Percentiles rank a stretch among this genome's conserved stretches.
These are phyloP conservation scores for Himalopsyche kuldschensis DNA, from an alignment of 2,888 invertebrate species.

Conservation along the genomic window DNA sequence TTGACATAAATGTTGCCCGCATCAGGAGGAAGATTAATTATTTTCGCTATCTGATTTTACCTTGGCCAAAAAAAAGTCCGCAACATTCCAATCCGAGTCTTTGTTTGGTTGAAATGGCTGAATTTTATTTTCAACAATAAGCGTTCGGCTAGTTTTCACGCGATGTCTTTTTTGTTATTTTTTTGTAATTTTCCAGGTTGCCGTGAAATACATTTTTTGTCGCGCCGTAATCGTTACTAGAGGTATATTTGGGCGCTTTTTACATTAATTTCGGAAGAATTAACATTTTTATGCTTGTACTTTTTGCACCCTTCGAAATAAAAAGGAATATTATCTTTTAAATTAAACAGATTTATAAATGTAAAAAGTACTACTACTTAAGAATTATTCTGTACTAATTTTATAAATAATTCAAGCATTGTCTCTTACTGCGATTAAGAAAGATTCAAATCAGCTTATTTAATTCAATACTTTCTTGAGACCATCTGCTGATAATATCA, in stretches of 20 bases:
- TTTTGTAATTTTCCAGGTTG: not conserved
- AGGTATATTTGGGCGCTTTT: not conserved
- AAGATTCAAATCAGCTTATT: no score
- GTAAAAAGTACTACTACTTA: no score
- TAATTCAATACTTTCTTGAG: no score
- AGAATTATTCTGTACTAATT: no score
- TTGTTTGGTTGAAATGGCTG: not conserved
- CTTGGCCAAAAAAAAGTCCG: not conserved
- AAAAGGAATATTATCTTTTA: no score
- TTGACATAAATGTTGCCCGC: not conserved
- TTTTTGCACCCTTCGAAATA: no score
- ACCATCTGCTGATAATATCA: no score
- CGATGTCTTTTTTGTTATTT: not conserved
- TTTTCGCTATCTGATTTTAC: not conserved
- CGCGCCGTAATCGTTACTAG: not conserved
- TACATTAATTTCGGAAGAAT: not conserved
- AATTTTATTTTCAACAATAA: not conserved
- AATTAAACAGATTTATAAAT: no score
- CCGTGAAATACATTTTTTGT: not conserved
- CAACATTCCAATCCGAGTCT: not conserved
- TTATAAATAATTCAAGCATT: no score
- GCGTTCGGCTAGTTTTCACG: not conserved
- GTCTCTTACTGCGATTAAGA: no score
- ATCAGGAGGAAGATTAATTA: not conserved
- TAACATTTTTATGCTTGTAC: not conserved